Evolutionary conservation across 2,113 vertebrate genomes (phyloP).

Genomic region (Euleptes europaea): DNA sequence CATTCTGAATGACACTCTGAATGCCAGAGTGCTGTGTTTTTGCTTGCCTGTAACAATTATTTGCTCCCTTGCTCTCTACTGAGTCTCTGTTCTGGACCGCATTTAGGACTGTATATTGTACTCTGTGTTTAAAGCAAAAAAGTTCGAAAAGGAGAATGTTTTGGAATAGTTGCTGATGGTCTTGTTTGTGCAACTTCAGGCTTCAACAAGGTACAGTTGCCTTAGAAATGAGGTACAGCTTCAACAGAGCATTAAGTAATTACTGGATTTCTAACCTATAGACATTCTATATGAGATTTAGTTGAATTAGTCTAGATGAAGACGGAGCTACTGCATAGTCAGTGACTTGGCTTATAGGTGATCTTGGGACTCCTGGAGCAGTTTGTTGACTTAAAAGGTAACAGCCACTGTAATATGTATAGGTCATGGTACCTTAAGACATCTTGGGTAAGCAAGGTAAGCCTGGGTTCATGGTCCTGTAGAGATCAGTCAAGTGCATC

Average conservation of each 20-base stretch:
- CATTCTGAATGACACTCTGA: conserved; percentile 51
- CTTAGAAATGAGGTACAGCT: background rate
- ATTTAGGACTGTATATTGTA: background rate
- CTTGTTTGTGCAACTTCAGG: background rate
- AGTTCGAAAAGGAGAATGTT: background rate
- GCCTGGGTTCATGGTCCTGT: background rate
- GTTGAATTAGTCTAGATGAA: background rate
- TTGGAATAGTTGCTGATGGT: background rate
- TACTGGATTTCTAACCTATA: background rate
- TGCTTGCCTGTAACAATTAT: conserved; percentile 23
- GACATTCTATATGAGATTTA: background rate
- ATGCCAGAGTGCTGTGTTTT: conserved; percentile 34
- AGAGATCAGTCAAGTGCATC: background rate
- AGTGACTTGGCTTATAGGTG: background rate
- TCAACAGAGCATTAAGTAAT: background rate
- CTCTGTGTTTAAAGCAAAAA: background rate
- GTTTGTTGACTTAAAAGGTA: background rate
- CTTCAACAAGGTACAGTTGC: background rate
- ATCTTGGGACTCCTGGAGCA: background rate
- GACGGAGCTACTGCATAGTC: too few species aligned
- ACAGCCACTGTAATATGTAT: background rate
- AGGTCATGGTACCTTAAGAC: background rate
- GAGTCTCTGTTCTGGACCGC: conserved; percentile 61
- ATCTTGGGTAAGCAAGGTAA: background rate
- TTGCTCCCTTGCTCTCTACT: background rate